Evolutionary conservation across 2,888 invertebrate species (phyloP), one percentile per base, ranked within the genome.

Genomic region (Agonopterix heracliana): DNA sequence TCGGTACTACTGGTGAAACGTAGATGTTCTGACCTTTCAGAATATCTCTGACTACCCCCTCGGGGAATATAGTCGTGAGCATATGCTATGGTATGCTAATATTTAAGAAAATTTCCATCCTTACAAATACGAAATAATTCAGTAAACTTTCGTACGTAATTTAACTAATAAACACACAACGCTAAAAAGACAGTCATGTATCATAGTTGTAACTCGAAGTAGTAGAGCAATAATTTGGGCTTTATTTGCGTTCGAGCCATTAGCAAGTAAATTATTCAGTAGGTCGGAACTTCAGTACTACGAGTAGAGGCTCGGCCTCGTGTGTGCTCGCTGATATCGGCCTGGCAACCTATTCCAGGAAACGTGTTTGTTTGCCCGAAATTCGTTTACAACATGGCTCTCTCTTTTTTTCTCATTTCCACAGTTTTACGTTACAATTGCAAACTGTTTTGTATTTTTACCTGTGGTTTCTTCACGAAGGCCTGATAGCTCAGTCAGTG

Each of bases 191-290:
- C 59, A 56, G 50, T 57, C 63, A 62, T 71, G 64, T 71, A 68
- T 66, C 65, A 65, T 65, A 67, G 64, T 66, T 61, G 60, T 63
- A 62, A 67, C 64, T 54, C 60, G 57, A 74, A 79, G 74, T 80
- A 74, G 66, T 65, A 67, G 74, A 72, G 78, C 74, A 81, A 81
- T 85, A 82, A 83, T 84, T 82, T 64, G 67, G 72, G 79, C 78
- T 82, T 82, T 83, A 83, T 84, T 84, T 82, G 82, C 78, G 68
- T 77, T 78, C 70, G 71, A 75, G 71, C 84, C 78, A 83, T 86
- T 85, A 86, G 72, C 62, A 67, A 69, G 78, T 82, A 78, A 84
- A 85, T 86, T 85, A 86, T 85, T 81, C 78, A 82, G 74, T 62
- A 57, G 62, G 57, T 51, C 51, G 54, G 47, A 52, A 50, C 51